Percentiles rank a stretch among this genome's conserved stretches.
Conservation (phyloP, 2,888 invertebrate species). For the Sphecodes monilicornis region DNA sequence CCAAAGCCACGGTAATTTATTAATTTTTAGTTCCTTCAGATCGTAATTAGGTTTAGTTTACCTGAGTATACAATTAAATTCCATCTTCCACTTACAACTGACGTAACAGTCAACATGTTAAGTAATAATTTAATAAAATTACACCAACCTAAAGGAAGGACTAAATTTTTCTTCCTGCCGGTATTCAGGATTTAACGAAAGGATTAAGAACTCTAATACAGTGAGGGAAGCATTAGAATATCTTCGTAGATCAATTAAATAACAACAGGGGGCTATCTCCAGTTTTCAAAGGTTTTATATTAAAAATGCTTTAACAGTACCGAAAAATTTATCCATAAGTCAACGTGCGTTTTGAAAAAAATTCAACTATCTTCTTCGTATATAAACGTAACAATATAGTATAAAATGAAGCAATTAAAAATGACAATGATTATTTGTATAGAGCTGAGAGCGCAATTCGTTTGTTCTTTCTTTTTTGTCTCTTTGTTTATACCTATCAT, state of each 20-base stretch:
- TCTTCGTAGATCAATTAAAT: conserved; percentile 16
- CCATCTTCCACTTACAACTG: not conserved
- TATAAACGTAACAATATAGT: conserved; percentile 81
- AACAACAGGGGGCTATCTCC: conserved; percentile 45
- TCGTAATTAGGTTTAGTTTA: not conserved
- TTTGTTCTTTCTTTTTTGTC: conserved; percentile 16
- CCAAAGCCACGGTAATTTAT: not conserved
- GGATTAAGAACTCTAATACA: conserved; percentile 8
- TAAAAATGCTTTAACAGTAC: conserved; percentile 81
- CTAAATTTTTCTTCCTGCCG: not conserved
- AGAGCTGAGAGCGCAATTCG: conserved; percentile 54
- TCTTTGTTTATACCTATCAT: conserved; percentile 35
- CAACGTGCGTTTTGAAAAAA: conserved; percentile 75
- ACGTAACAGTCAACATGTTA: not conserved
- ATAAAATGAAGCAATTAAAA: conserved; percentile 78
- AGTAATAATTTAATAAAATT: not conserved
- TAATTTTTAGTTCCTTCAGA: not conserved
- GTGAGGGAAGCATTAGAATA: conserved; percentile 24
- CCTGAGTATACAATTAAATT: not conserved
- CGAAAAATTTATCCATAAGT: conserved; percentile 78
- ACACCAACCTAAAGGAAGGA: not conserved
- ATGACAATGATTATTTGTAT: conserved; percentile 66
- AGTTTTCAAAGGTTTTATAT: conserved; percentile 76
- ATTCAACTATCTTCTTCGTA: conserved; percentile 73
- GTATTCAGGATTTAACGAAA: not conserved